Evolutionary conservation across 2,113 vertebrate species (phyloP).

Genomic region (Rutilus rutilus): DNA sequence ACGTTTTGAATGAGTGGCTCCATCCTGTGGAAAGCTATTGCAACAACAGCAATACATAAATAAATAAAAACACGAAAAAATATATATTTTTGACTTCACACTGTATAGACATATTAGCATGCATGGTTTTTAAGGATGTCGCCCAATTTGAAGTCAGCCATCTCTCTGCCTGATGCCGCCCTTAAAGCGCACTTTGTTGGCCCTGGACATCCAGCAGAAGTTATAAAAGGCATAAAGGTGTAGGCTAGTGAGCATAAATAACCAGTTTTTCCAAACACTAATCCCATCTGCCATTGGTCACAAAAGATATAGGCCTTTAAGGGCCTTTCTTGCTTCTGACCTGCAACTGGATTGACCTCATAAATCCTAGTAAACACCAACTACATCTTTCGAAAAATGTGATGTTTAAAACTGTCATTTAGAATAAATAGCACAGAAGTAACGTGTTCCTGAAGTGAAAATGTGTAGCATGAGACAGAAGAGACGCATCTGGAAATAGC

Average conservation of each 20-base stretch:
- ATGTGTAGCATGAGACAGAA: not conserved
- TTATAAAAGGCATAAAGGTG: not conserved
- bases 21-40: constrained; percentile 7
- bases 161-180: not conserved
- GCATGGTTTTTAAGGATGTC: not conserved
- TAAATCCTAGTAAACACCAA: not conserved
- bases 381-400: not conserved
- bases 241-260: not conserved
- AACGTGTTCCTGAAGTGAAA: not conserved
- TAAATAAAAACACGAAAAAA: no score
- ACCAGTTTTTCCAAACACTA: not conserved
- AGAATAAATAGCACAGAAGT: not conserved
- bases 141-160: not conserved
- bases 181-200: not conserved
- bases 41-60: not conserved
- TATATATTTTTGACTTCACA: not conserved
- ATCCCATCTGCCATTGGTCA: not conserved
- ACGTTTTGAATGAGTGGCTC: constrained; percentile 1
- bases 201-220: not conserved
- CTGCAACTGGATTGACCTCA: not conserved
- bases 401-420: not conserved
- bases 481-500: constrained; percentile 21
- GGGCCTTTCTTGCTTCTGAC: not conserved
- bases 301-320: not conserved
- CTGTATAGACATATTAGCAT: not conserved